Evolutionary conservation across 37 sponge, comb jelly and placozoan genomes (phyloP).

Genomic region (Axinella damicornis): DNA sequence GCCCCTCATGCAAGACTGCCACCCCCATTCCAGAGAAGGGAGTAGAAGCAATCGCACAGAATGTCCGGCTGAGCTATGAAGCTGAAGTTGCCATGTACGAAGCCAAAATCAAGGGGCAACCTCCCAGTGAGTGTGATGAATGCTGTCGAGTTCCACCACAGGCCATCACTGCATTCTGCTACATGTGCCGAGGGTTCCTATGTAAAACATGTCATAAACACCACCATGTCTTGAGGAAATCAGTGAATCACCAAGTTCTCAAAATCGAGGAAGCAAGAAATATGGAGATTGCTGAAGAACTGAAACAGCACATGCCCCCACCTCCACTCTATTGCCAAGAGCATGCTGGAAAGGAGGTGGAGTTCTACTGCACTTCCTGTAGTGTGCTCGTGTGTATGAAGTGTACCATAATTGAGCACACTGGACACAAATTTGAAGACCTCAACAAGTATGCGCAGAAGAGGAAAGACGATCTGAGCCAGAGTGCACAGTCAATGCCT

Average conservation of each 20-base stretch:
- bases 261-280: neutral
- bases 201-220: slow-evolving; percentile 17
- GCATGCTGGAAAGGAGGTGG: neutral
- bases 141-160: slow-evolving; percentile 3
- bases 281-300: neutral
- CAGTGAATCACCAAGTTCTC: slow-evolving; percentile 6
- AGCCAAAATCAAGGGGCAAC: neutral
- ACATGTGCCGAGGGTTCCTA: slow-evolving; percentile 26
- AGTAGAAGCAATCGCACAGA: neutral
- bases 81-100: slow-evolving; percentile 23
- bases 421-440: neutral
- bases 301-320: neutral
- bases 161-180: neutral
- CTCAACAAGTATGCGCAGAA: neutral
- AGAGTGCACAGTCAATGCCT: neutral
- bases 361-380: slow-evolving; percentile 39
- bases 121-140: slow-evolving; percentile 17
- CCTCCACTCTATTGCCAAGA: neutral
- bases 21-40: neutral
- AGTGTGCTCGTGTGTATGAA: neutral
- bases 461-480: neutral
- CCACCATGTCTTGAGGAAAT: neutral
- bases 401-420: slow-evolving; percentile 22
- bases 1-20: slow-evolving; percentile 17
- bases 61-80: slow-evolving; percentile 10